Base-by-base conservation (phyloP, 2,113 vertebrate genomes). In the Mirza zaza region DNA sequence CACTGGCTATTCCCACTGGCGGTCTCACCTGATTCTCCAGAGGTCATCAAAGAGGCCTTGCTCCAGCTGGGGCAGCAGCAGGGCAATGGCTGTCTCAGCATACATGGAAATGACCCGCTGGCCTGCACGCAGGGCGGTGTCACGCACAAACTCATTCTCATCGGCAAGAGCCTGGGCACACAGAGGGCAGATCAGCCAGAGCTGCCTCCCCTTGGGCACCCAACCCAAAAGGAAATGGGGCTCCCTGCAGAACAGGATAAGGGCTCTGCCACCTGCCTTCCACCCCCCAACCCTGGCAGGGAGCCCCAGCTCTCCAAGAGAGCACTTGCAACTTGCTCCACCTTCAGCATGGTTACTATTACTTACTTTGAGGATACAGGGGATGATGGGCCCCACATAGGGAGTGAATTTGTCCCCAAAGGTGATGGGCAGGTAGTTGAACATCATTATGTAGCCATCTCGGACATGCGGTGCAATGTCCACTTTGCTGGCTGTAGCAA, bases 371-470 rank as follows among this genome's bases (percentile, higher is more conserved):
- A 99, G 99, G 91, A 99, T 99, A 96, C 99, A 99, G 76, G 99
- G 99, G 97, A 99, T 99, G 98, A 99, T 99, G 94, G 99, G 99
- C 48, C 99, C 99, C 68, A 99, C 99, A 0, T 99, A 99, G 20
- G 99, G 99, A 48, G 99, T 99, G 91, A 99, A 99, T 94, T 98
- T 99, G 93, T 99, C 99, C 96, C 99, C 99, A 80, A 99, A 99
- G 82, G 99, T 99, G 95, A 99, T 99, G 0, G 99, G 99, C 96
- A 99, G 98, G 97, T 99, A 99, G 98, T 99, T 99, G 98, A 99
- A 99, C 99, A 99, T 99, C 99, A 99, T 99, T 95, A 99, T 99
- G 97, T 99, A 99, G 89, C 99, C 99, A n/a, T 99, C 99, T 86
- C 99, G 99, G 93, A 99, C 99, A 0, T 99, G 99, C 39, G 99